These are phyloP conservation scores for Linurgus olivaceus DNA, from an alignment of 2,797 vertebrate genomes.

Conservation along the genomic window DNA sequence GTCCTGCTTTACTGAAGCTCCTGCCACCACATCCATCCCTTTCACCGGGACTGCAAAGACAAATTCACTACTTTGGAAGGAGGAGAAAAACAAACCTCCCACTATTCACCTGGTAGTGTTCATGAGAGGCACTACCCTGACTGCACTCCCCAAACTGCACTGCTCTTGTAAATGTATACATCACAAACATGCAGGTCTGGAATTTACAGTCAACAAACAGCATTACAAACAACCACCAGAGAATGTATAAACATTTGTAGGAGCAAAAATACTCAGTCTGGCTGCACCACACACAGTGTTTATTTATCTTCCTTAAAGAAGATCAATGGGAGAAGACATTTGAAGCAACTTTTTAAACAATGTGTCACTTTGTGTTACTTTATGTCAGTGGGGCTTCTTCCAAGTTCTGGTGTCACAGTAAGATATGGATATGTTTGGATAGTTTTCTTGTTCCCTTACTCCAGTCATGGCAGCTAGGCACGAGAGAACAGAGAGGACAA, in stretches of 20 bases:
- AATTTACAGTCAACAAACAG: slow-evolving; percentile 70
- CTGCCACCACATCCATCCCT: neutral
- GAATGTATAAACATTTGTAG: slow-evolving; percentile 61
- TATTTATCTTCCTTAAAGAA: slow-evolving; percentile 63
- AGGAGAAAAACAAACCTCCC: neutral
- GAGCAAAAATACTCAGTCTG: slow-evolving; percentile 36
- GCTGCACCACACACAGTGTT: slow-evolving; percentile 62
- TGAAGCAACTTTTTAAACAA: slow-evolving; percentile 69
- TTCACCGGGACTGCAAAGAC: slow-evolving; percentile 34
- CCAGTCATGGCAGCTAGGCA: slow-evolving; percentile 31
- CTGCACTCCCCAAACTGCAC: neutral
- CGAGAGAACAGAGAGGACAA: neutral
- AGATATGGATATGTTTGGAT: slow-evolving; percentile 46
- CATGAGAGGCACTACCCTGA: neutral
- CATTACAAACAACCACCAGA: slow-evolving; percentile 45
- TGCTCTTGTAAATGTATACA: slow-evolving; percentile 53
- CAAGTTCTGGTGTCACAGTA: slow-evolving; percentile 56
- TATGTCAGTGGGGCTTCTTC: slow-evolving; percentile 58
- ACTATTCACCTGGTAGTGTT: slow-evolving; percentile 15
- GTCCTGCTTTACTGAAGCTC: neutral
- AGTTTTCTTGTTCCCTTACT: slow-evolving; percentile 46
- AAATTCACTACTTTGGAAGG: slow-evolving; percentile 3
- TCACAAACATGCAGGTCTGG: slow-evolving; percentile 65
- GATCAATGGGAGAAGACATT: slow-evolving; percentile 61
- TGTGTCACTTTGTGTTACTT: slow-evolving; percentile 59